These are phyloP conservation scores for Eublepharis macularius DNA, from an alignment of 2,113 vertebrate genomes.

Conservation along the genomic window DNA sequence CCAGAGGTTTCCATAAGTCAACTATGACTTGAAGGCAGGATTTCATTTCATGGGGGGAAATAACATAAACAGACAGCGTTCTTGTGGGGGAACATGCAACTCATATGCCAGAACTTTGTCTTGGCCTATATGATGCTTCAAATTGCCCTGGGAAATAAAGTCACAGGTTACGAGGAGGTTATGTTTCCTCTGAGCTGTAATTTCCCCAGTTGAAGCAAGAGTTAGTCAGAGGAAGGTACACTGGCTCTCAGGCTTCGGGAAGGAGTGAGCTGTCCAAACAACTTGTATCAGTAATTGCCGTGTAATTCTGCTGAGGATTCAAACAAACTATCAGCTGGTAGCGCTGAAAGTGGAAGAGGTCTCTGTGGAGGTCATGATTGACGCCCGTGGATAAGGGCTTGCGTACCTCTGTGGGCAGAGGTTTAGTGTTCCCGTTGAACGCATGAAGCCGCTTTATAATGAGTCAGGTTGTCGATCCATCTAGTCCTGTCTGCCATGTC, in stretches of 20 bases:
- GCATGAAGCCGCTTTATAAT: background rate
- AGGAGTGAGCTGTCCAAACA: too few species aligned
- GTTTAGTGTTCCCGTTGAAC: background rate
- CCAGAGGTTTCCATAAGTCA: too few species aligned
- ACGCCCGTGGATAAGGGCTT: background rate
- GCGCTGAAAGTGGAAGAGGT: background rate
- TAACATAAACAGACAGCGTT: too few species aligned
- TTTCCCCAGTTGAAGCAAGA: background rate
- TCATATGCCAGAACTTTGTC: slow-evolving; percentile 4
- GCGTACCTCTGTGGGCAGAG: background rate
- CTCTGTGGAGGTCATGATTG: background rate
- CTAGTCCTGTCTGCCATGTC: background rate
- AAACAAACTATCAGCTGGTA: background rate
- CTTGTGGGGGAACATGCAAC: background rate
- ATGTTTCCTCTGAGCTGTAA: slow-evolving; percentile 8
- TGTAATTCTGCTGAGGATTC: background rate
- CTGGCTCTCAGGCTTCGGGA: background rate
- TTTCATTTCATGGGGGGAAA: background rate
- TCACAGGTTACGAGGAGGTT: background rate
- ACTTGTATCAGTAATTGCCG: background rate
- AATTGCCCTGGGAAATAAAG: slow-evolving; percentile 10
- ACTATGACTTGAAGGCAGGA: too few species aligned
- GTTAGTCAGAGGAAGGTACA: background rate
- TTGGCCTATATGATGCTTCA: background rate
- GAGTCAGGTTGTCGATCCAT: background rate